Base-by-base conservation (phyloP, 2,797 vertebrate genomes). In the Syngnathus rostellatus region DNA sequence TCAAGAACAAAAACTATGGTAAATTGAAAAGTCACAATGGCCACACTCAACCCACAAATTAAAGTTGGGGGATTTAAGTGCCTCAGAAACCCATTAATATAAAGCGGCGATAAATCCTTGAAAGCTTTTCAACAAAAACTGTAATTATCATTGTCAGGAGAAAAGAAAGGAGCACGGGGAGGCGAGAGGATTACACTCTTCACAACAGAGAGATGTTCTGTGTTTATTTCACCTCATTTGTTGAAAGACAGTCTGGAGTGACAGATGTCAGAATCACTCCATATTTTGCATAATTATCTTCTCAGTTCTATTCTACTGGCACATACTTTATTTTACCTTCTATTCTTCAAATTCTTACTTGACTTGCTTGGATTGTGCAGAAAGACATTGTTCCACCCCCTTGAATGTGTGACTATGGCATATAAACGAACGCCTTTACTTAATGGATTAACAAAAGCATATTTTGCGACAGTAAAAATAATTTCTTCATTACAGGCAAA, bases 41-140 rank as follows among this genome's bases (percentile, higher is more conserved):
- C 83, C 79, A 83, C 85, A 85, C 70, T 84, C 78, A 86, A 84
- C 76, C 82, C 86, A 84, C 82, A 78, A 89, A 90, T 88, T 89
- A 91, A 92, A 90, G 87, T 89, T 91, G 89, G 81, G 71, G 90
- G 89, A 89, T 91, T 92, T 90, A 89, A 89, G 83, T 83, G 79
- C 88, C 86, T 84, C 84, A 83, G 77, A 90, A 91, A 91, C 82
- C 89, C 89, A 90, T 88, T 92, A 90, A 90, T 88, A 88, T 81
- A 89, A 89, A 89, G 85, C 83, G 70, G 81, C 87, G 89, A 91
- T 91, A 90, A 91, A 88, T 91, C 87, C 86, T 88, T 89, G 89
- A 91, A 90, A 89, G 90, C 87, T 77, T 86, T 88, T 82, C 83
- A 89, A 91, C 86, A 89, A 90, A 90, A 91, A 89, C 85, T 82